Percentiles rank a stretch among this genome's conserved stretches.
These are phyloP conservation scores for Chiloscyllium punctatum DNA, from an alignment of 2,797 vertebrate genomes.

Conservation along the genomic window DNA sequence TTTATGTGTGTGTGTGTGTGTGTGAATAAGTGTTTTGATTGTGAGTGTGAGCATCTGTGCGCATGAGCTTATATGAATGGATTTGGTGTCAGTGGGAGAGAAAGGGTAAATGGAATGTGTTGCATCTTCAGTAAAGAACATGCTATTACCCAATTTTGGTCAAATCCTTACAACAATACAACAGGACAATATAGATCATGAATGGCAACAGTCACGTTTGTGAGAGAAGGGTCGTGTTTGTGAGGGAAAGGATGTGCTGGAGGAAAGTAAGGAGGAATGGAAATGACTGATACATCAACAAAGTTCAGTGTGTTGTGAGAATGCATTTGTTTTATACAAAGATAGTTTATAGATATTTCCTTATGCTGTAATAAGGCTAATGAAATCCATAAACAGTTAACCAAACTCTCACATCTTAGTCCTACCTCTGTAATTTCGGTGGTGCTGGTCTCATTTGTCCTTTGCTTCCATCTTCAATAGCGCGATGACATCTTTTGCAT, in stretches of 20 bases:
- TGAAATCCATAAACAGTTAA: neutral
- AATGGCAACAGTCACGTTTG: too few relatives aligned
- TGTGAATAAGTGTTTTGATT: neutral
- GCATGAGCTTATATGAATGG: neutral
- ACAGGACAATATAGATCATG: neutral
- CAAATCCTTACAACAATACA: neutral
- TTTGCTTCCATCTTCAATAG: constrained; percentile 5
- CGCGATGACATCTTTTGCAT: neutral
- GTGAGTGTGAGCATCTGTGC: neutral
- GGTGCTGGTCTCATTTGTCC: neutral
- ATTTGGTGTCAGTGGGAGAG: neutral
- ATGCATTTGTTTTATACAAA: neutral
- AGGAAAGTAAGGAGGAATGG: neutral
- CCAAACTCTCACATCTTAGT: neutral
- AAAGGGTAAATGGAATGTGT: neutral
- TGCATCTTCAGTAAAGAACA: neutral
- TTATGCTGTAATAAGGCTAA: neutral
- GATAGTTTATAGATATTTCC: neutral
- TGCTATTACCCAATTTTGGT: neutral
- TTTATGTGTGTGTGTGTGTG: neutral
- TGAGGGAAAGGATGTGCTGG: neutral
- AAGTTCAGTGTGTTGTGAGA: neutral
- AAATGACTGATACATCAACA: neutral
- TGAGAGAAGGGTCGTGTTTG: neutral
- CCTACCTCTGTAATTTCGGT: neutral